Evolutionary conservation across 2,113 vertebrate genomes (phyloP), one percentile per base, ranked within the genome.

Genomic region (Psittacus erithacus): DNA sequence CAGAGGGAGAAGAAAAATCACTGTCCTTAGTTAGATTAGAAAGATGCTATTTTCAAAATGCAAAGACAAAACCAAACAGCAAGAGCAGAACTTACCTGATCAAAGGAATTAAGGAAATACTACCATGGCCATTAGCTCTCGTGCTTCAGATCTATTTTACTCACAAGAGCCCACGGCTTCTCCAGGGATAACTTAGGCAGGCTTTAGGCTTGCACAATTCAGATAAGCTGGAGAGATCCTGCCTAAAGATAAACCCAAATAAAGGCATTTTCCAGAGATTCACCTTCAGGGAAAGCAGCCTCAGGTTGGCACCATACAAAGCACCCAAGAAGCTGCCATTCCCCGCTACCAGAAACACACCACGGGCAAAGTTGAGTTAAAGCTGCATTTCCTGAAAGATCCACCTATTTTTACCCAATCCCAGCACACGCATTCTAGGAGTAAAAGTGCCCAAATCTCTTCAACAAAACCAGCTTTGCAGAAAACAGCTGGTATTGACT

Each of bases 221-320:
- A 17, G 31, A 25, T 41, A n/a, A 60, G 29, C 39, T 25, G 25
- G 19, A 50, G 33, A 64, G 17, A 78, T n/a, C 17, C 20, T 43
- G 19, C 60, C 63, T 38, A 25, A 70, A 63, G 70, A 31, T 7
- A 79, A 68, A 82, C 13, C 17, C 1, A 3, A 46, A 7, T 9
- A 1, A 49, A 55, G 9, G 23, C 50, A 52, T n/a, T n/a, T 46
- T 35, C 28, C 53, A 77, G 44, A 65, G 17, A 29, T 73, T 77
- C 33, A 19, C 15, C 8, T 12, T 31, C 29, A 27, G 14, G 1
- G 9, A 47, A 44, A 33, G 41, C 59, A 77, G 81, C 44, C 3
- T 7, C 38, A 55, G 75, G 43, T 33, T 12, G 4, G 59, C 17
- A 19, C 19, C 23, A 6, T 4, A 23, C 0, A 0, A 47, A 81